Percentiles rank a stretch among this genome's conserved stretches.
phyloP scores from a whole-genome alignment of 1,140 invertebrate genomes.

The Neotoxoptera formosana region DNA sequence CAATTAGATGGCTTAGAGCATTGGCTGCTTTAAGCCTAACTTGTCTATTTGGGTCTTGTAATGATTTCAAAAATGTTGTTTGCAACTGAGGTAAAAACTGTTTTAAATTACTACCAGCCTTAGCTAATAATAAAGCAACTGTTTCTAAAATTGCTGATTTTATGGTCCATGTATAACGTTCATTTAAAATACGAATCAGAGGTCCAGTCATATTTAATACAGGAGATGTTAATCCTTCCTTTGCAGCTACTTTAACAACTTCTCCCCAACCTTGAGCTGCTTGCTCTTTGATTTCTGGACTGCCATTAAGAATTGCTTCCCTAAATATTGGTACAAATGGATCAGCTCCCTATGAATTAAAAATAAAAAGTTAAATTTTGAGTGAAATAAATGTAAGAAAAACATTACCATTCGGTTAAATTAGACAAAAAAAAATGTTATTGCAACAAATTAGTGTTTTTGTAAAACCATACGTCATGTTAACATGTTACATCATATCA shows the following conservation, averaged over 20 bases:
- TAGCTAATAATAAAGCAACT: conserved; percentile 87
- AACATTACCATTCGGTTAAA: not conserved
- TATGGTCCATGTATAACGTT: conserved; percentile 90
- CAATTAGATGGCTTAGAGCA: conserved; percentile 86
- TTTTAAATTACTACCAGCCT: conserved; percentile 76
- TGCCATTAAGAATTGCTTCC: conserved; percentile 93
- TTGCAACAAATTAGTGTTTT: no score
- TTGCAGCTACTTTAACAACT: conserved; percentile 86
- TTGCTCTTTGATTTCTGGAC: conserved; percentile 93
- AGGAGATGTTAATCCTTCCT: conserved; percentile 88
- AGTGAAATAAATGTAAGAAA: not conserved
- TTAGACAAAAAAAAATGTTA: no score
- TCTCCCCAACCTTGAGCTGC: conserved; percentile 94
- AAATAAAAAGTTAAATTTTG: not conserved
- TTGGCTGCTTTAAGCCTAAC: conserved; percentile 89
- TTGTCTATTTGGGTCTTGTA: conserved; percentile 85
- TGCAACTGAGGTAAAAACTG: conserved; percentile 98
- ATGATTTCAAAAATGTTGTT: conserved; percentile 94
- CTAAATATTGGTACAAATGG: conserved; percentile 94
- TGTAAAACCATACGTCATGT: no score
- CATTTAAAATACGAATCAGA: conserved; percentile 95
- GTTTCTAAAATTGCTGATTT: conserved; percentile 97
- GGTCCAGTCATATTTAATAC: conserved; percentile 98
- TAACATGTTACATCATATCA: no score
- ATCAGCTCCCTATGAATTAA: conserved; percentile 76